A percentile compares a stretch with the other conserved stretches of the same genome.
phyloP scores from a whole-genome alignment of 2,888 invertebrate genomes.

The Meliscaeva auricollis region DNA sequence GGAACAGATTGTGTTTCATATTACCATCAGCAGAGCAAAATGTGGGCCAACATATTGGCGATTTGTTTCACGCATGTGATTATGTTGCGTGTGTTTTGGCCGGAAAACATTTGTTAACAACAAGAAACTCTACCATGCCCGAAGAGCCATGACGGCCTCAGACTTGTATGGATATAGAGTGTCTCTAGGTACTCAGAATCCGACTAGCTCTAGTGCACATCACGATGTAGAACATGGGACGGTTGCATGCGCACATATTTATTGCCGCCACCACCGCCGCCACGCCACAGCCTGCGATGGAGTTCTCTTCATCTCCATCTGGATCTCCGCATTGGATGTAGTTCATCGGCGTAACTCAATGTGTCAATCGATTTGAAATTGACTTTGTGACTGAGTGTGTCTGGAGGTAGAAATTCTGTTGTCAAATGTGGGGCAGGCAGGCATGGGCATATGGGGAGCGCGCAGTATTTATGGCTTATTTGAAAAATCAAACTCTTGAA shows the following conservation, averaged over 20 bases:
- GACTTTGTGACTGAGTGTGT: constrained; percentile 69
- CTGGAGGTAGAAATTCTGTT: constrained; percentile 64
- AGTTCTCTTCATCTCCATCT: constrained; percentile 15
- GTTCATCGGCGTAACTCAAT: constrained; percentile 69
- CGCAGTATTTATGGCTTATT: constrained; percentile 61
- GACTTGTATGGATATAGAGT: neutral
- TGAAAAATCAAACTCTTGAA: constrained; percentile 54
- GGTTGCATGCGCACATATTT: constrained; percentile 40
- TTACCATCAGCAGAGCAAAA: constrained; percentile 13
- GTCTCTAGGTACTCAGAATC: neutral
- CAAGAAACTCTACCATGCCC: constrained; percentile 51
- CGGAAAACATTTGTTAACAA: constrained; percentile 75
- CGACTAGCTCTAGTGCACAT: constrained; percentile 53
- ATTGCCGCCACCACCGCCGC: neutral
- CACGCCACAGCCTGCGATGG: neutral
- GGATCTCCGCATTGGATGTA: constrained; percentile 33
- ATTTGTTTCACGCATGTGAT: constrained; percentile 75
- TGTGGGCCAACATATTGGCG: constrained; percentile 73
- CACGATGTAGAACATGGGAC: constrained; percentile 33
- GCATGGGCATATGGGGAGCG: neutral
- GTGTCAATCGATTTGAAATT: constrained; percentile 72
- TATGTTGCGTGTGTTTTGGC: constrained; percentile 72
- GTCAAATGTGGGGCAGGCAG: constrained; percentile 36
- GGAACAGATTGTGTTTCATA: constrained; percentile 59
- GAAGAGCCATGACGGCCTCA: constrained; percentile 47